Evolutionary conservation across 2,797 vertebrate species (phyloP), one percentile per base, ranked within the genome.

Genomic region (Erpetoichthys calabaricus): DNA sequence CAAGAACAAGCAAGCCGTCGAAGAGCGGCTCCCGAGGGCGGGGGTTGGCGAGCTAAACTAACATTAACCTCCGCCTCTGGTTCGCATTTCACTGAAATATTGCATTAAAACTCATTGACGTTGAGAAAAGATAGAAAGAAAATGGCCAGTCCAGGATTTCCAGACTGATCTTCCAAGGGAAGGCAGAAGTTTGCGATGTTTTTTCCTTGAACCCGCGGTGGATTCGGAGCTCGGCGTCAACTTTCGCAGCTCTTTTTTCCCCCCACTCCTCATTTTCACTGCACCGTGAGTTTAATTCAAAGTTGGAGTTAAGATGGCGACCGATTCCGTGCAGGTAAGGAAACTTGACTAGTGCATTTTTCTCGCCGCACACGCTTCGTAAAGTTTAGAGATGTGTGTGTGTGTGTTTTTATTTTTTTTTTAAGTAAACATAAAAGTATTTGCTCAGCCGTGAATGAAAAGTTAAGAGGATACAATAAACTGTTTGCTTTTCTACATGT

Each of bases 261-360:
- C 25, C 25, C 25, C 1, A 25, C 25, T 25, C 25, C 74, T 61
- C 56, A 73, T 70, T 74, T 69, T 72, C 73, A 73, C 77, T 73
- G 57, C 62, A 69, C 59, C 56, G 56, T 62, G 76, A 79, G 76
- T 80, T 78, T 79, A 80, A 85, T 81, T 84, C 78, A 83, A 81
- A 84, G 77, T 80, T 80, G 75, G 77, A 83, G 81, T 71, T 80
- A 86, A 86, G 81, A 86, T 86, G 84, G 84, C 84, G 72, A 83
- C 82, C 74, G 84, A 86, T 63, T 82, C 83, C 75, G 80, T 86
- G 83, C 84, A 86, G 84, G 84, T 86, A 86, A 77, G 82, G 83
- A 84, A 86, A 86, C 80, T 82, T 82, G 76, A 74, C 78, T 81
- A 68, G 74, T 75, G 63, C 61, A 69, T 71, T 77, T 81, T 25